Conservation (phyloP, 2,113 vertebrate species). For the Dipodomys spectabilis region DNA sequence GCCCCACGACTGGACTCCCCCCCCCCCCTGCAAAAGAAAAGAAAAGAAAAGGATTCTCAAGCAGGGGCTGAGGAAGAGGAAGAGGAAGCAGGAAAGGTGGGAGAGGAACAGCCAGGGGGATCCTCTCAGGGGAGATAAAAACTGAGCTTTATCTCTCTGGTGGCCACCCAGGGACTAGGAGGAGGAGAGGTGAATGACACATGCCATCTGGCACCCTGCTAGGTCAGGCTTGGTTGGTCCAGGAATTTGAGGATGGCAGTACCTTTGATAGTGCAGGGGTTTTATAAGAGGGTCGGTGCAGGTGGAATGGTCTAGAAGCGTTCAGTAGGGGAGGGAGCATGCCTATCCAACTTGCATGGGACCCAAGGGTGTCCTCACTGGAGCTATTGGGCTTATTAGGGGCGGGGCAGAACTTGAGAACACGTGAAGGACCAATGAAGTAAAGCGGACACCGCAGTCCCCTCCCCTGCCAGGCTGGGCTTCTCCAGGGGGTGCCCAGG, state of each 20-base stretch:
- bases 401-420: background rate
- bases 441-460: rapidly evolving
- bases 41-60: background rate
- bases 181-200: background rate
- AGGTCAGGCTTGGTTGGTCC: too few relatives aligned
- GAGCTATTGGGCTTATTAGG: background rate
- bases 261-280: background rate
- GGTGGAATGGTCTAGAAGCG: background rate
- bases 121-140: background rate
- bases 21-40: too few relatives aligned
- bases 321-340: background rate
- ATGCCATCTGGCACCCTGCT: background rate
- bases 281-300: background rate
- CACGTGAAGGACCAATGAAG: background rate
- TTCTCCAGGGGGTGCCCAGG: too few relatives aligned
- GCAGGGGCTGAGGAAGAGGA: background rate
- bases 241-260: background rate
- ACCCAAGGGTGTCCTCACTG: background rate
- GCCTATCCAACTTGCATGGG: background rate
- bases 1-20: too few relatives aligned
- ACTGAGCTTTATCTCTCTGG: background rate
- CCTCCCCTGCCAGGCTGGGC: background rate
- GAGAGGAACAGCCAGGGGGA: background rate
- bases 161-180: background rate
- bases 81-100: background rate